A percentile compares a stretch with the other conserved stretches of the same genome.
Evolutionary conservation across 2,888 invertebrate species (phyloP).

Genomic region (Dolichopus griseipennis): DNA sequence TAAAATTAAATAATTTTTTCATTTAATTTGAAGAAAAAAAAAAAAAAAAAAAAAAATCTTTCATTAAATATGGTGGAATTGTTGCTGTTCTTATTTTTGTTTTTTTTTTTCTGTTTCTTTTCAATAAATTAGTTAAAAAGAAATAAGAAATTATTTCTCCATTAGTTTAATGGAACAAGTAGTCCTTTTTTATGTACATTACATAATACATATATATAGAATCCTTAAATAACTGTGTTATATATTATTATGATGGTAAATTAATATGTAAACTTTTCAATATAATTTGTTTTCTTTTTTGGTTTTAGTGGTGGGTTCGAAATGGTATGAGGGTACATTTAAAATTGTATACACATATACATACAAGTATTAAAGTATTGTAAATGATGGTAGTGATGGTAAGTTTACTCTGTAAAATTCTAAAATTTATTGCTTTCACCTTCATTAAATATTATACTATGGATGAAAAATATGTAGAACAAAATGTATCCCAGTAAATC

Average conservation of each 20-base stretch:
- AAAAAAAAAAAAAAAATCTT: no score
- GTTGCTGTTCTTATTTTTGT: no score
- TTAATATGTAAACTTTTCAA: neutral
- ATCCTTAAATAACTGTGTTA: neutral
- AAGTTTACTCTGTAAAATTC: neutral
- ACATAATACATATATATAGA: no score
- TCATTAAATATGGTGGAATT: no score
- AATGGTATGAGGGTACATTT: no score
- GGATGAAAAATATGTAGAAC: neutral
- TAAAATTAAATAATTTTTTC: no score
- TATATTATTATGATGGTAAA: neutral
- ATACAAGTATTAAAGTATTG: no score
- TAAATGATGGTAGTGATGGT: no score
- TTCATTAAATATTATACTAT: neutral
- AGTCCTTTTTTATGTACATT: neutral
- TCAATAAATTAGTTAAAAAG: neutral
- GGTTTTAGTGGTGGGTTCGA: neutral
- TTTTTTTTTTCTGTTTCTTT: neutral
- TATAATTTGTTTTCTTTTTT: neutral
- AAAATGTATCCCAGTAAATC: neutral
- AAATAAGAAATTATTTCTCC: neutral
- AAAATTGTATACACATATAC: no score
- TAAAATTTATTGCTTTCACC: conserved; percentile 4
- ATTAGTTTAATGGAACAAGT: neutral
- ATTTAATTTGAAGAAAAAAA: no score